Base-by-base conservation (phyloP, 2,888 invertebrate genomes). In the Carcina quercana region DNA sequence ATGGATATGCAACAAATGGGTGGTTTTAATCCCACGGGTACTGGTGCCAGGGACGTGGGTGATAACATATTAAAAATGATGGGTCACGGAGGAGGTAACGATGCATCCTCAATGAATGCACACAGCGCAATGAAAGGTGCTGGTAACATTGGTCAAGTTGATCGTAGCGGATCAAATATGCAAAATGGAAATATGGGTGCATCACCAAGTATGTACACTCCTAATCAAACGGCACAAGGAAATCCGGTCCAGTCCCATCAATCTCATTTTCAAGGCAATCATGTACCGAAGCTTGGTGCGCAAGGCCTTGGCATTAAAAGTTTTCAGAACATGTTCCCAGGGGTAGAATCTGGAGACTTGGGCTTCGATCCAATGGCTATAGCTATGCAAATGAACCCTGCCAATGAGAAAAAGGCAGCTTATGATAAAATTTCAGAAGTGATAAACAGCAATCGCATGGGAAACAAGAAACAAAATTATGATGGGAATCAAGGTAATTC, bases 321-420 rank as follows among this genome's bases (percentile, higher is more conserved):
- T 40, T 83, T 82, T 36, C 71, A 78, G 30, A 63, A 78, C 49
- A 74, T 79, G 69, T 80, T 82, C 37, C 79, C 83, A 19, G 79
- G 75, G 12, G 65, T 75, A 5, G 59, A 68, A 44, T 66, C 55
- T 11, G 65, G 62, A 12, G 70, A 78, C 35, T 54, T 82, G 32
- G 71, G 71, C 17, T 82, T 78, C 37, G 80, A 83, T 49, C 82
- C 83, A 2, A 83, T 83, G 82, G 58, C 70, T 20, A 72, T 83
- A 38, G 83, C 83, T 6, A 61, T 82, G 45, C 79, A 82, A 52
- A 79, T 83, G 79, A 82, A 82, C 48, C 82, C 82, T 28, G 69
- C 67, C 20, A 83, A 82, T 40, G 68, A 73, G 29, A 59, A 76
- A 42, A 54, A 53, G 34, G 50, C 53, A 12, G 74, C 74, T 22